Base-by-base conservation (phyloP, 2,888 invertebrate species). In the Pyrgus malvae region DNA sequence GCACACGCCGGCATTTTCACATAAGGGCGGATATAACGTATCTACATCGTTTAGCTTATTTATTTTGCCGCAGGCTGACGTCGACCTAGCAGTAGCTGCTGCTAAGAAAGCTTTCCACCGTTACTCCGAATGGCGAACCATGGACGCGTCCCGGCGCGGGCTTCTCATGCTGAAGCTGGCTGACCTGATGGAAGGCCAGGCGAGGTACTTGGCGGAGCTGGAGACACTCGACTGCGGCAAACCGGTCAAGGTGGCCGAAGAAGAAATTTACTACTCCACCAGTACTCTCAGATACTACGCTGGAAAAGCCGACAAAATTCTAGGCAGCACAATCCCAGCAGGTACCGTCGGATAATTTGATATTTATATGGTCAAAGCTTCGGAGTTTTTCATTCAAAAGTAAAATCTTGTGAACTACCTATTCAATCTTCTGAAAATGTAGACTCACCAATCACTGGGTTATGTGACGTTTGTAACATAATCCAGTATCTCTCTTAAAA, bases 161-260 rank as follows among this genome's bases (percentile, higher is more conserved):
- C 78, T 84, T 17, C 91, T 98, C 1, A 91, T 98, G 63, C 83
- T 82, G 4, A 86, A 93, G 82, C 84, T 97, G 55, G 96, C 96
- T 8, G 95, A 95, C 59, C 91, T 98, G 0, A 91, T 98, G 55
- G 93, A 95, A 63, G 91, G 95, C 17, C 96, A 98, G 69, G 90
- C 91, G 23, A 85, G 92, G 11, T 93, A 95, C 59, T 75, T 98
- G 57, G 96, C 96, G 2, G 95, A 97, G 69, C 90, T 99, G 63
- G 99, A 99, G 88, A 97, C 98, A 0, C 78, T 98, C 59, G 98
- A 99, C 78, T 98, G 98, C 80, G 98, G 98, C 0, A 98, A 98
- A 76, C 98, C 98, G 0, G 98, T 94, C 66, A 87, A 92, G 23
- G 85, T 91, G 58, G 92, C 97, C 0, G 91, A 91, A 58, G 93